A percentile compares a stretch with the other conserved stretches of the same genome.
phyloP scores from a whole-genome alignment of 2,888 invertebrate genomes.

The Hypercompe scribonia region DNA sequence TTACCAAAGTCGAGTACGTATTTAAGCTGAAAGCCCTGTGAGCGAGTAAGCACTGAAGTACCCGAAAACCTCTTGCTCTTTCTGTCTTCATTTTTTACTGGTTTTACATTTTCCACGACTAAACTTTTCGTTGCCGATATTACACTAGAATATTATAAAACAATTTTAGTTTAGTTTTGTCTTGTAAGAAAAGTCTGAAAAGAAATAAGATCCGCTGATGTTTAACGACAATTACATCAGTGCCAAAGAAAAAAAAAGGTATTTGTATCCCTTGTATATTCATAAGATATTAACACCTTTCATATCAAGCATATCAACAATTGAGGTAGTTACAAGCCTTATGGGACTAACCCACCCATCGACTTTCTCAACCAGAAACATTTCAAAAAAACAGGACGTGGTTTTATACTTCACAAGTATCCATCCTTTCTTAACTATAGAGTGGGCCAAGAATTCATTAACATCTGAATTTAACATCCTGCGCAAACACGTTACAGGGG shows the following conservation, averaged over 20 bases:
- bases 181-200: background rate
- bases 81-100: constrained; percentile 45
- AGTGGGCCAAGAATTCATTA: too few species aligned
- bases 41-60: constrained; percentile 56
- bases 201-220: background rate
- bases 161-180: background rate
- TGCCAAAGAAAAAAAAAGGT: too few species aligned
- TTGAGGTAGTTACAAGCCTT: too few species aligned
- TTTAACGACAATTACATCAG: too few species aligned
- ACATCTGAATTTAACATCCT: too few species aligned
- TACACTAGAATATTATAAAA: background rate
- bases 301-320: too few species aligned
- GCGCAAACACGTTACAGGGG: too few species aligned
- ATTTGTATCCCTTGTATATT: too few species aligned
- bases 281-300: too few species aligned
- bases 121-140: constrained; percentile 46
- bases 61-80: constrained; percentile 62
- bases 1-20: constrained; percentile 78
- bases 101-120: constrained; percentile 41
- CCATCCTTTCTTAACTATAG: background rate
- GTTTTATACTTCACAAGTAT: background rate
- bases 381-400: background rate
- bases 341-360: background rate
- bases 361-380: background rate
- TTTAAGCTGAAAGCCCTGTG: constrained; percentile 70